Percentiles rank a stretch among this genome's conserved stretches.
Conservation (phyloP, 2,113 vertebrate species). For the Eonycteris spelaea region DNA sequence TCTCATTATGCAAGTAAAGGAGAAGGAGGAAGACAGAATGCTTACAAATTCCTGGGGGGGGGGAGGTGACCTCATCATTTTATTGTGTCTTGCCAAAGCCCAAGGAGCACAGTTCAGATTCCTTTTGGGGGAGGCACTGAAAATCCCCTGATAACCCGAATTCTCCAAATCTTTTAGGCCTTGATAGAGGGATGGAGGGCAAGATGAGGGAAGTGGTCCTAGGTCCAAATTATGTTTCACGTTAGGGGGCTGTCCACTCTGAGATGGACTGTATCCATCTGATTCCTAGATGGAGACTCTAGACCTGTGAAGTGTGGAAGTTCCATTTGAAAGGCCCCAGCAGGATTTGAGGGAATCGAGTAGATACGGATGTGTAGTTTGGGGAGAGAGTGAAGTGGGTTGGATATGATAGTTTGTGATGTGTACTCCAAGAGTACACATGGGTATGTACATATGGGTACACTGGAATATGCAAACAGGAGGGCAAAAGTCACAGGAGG, state of each 20-base stretch:
- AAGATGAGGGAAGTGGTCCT: background rate
- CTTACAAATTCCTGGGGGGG: constrained; percentile 1
- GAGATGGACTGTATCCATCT: background rate
- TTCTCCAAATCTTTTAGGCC: constrained; percentile 36
- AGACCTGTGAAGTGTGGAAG: background rate
- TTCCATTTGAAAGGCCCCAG: background rate
- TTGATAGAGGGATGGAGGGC: background rate
- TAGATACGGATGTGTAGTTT: background rate
- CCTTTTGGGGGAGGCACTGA: constrained; percentile 36
- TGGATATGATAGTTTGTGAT: background rate
- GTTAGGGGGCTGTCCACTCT: background rate
- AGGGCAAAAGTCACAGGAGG: background rate
- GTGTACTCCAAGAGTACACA: background rate
- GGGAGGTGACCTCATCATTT: constrained; percentile 37
- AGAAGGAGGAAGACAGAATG: constrained; percentile 20
- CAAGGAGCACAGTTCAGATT: constrained; percentile 31
- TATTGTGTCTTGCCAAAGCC: constrained; percentile 9
- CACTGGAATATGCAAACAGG: background rate
- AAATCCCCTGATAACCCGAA: background rate
- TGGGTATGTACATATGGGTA: background rate
- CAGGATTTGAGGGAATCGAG: background rate
- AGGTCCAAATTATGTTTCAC: background rate
- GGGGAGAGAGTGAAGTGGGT: background rate
- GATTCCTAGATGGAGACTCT: background rate
- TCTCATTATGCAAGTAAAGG: background rate